A percentile compares a stretch with the other conserved stretches of the same genome.
Evolutionary conservation across 2,113 vertebrate genomes (phyloP).

Genomic region (Sinocyclocheilus anshuiensis): DNA sequence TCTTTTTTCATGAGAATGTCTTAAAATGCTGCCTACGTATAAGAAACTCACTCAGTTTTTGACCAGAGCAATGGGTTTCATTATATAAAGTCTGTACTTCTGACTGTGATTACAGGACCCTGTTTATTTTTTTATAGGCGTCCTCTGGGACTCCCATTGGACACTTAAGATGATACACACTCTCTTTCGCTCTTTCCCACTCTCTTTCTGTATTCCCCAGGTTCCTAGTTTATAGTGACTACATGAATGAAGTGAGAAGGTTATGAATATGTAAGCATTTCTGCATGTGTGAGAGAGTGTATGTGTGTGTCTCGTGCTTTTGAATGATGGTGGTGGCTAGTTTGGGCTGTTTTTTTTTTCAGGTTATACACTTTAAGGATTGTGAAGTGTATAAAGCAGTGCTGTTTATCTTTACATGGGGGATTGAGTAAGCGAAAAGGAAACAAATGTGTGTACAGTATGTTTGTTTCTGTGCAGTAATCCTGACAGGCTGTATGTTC

Average conservation of each 20-base stretch:
- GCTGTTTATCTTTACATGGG: neutral
- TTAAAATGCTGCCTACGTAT: neutral
- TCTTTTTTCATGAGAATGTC: too few species aligned
- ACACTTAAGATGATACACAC: slow-evolving; percentile 22
- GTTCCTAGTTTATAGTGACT: slow-evolving; percentile 30
- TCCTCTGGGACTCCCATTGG: neutral
- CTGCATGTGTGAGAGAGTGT: slow-evolving; percentile 22
- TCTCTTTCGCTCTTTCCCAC: neutral
- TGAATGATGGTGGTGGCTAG: slow-evolving; percentile 17
- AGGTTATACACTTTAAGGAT: slow-evolving; percentile 16
- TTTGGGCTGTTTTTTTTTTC: neutral
- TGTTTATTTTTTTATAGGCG: slow-evolving; percentile 10
- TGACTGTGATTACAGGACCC: slow-evolving; percentile 6
- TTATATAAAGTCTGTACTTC: neutral
- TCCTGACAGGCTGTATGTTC: neutral
- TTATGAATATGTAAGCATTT: slow-evolving; percentile 65
- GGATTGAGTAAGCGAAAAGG: neutral
- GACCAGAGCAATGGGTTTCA: neutral
- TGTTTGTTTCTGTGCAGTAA: neutral
- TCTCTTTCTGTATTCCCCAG: slow-evolving; percentile 15
- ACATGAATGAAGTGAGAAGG: slow-evolving; percentile 45
- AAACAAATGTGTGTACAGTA: neutral
- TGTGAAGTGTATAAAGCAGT: neutral
- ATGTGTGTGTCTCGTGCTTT: neutral
- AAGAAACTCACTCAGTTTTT: neutral